Base-by-base conservation (phyloP, 2,888 invertebrate genomes). In the Heliconius hortense region DNA sequence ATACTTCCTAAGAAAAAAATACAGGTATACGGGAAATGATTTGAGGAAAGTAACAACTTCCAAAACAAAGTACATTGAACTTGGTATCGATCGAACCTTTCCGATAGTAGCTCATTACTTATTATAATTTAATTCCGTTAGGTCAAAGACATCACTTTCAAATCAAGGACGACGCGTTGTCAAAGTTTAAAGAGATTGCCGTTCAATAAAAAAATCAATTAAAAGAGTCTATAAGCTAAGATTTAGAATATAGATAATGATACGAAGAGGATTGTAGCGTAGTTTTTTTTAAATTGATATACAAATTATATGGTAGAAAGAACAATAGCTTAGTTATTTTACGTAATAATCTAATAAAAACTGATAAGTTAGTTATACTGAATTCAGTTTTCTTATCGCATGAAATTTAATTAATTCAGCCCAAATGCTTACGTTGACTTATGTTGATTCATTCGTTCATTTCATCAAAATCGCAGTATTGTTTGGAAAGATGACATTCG, bases 71-170 rank as follows among this genome's bases (percentile, higher is more conserved):
- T 56, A 56, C n/a, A 69, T 56, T 70, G n/a, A 56, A 56, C 15
- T 48, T n/a, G 24, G 28, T 63, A 75, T 71, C 59, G 64, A 75
- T 59, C 59, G 70, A 59, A 59, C 60, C 60, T 28, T 39, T 39
- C 21, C 53, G 69, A 56, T 63, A 31, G 53, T 62, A 70, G 31
- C 56, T 75, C 66, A 75, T 73, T 75, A 62, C 60, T 60, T 78
- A 73, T 78, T 64, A 56, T 80, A 81, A 83, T 82, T 81, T 80
- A 80, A 81, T 82, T 81, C 77, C 77, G 78, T 79, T 81, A 83
- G 82, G 84, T 82, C 81, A 80, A 80, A 81, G 80, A 67, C 79
- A 81, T 81, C 77, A 78, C 81, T 84, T 84, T 83, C 83, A 77
- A 79, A 79, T 79, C 82, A 85, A 83, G 85, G 83, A 79, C 84